phyloP scores from a whole-genome alignment of 1,140 invertebrate species.

The Habropoda laboriosa region DNA sequence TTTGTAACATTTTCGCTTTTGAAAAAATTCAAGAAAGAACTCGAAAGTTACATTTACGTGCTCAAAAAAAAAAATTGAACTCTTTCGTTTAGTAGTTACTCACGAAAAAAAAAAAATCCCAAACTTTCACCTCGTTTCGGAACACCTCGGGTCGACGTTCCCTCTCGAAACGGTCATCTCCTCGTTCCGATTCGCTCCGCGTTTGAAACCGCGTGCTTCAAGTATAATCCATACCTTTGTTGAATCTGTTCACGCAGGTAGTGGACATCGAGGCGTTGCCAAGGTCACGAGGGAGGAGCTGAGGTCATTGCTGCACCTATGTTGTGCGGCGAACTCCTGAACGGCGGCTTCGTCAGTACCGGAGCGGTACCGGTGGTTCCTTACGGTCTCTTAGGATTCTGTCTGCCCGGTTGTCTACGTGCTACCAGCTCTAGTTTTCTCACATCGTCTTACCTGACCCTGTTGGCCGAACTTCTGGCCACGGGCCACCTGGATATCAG shows the following conservation, averaged over 20 bases:
- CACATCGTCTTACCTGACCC: conserved; percentile 77
- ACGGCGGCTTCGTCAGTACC: conserved; percentile 81
- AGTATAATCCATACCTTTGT: conserved; percentile 30
- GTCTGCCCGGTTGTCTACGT: conserved; percentile 79
- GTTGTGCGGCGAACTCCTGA: conserved; percentile 82
- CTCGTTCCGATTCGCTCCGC: not conserved
- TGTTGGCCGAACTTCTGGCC: conserved; percentile 77
- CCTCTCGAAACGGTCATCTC: not conserved
- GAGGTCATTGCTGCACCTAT: conserved; percentile 76
- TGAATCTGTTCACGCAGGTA: conserved; percentile 43
- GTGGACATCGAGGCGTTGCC: conserved; percentile 61
- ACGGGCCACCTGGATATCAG: conserved; percentile 70
- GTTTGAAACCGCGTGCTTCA: not conserved
- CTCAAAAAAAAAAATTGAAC: no score
- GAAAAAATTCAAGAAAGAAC: no score
- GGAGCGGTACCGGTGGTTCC: conserved; percentile 80
- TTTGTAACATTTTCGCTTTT: no score
- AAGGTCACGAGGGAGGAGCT: conserved; percentile 68
- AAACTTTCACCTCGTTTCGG: no score
- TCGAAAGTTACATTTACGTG: no score
- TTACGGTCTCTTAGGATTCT: conserved; percentile 78
- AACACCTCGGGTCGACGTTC: not conserved
- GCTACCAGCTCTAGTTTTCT: conserved; percentile 75
- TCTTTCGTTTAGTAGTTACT: no score
- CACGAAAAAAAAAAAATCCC: no score